Conservation (phyloP, 2,888 invertebrate species). For the Himalopsyche anomala region DNA sequence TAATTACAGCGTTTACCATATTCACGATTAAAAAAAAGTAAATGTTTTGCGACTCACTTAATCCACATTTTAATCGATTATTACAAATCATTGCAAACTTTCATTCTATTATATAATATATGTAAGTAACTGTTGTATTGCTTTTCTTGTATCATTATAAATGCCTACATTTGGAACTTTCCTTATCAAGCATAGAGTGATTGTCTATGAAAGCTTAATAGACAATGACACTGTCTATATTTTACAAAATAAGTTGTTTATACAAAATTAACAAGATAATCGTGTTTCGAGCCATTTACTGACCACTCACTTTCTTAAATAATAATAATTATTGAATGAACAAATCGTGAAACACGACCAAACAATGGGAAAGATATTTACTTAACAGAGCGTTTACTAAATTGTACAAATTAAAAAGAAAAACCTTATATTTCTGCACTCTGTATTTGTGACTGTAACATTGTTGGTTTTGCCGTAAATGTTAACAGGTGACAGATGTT, state of each 20-base stretch:
- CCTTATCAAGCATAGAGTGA: neutral
- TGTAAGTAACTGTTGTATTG: too few relatives aligned
- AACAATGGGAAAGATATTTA: constrained; percentile 5
- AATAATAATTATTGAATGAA: constrained; percentile 5
- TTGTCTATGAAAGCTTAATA: neutral
- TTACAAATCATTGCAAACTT: too few relatives aligned
- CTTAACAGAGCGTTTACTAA: neutral
- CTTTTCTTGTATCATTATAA: neutral
- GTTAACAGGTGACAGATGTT: constrained; percentile 19
- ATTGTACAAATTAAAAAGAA: neutral
- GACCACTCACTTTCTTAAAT: constrained; percentile 22
- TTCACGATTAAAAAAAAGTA: too few relatives aligned
- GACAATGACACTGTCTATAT: neutral
- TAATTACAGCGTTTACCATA: too few relatives aligned
- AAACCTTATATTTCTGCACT: neutral
- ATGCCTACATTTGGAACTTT: neutral
- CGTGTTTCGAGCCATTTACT: neutral
- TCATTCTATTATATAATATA: too few relatives aligned
- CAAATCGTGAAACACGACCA: constrained; percentile 22
- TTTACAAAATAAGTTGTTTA: neutral
- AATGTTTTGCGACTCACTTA: too few relatives aligned
- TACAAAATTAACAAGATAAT: constrained; percentile 24
- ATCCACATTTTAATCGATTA: too few relatives aligned
- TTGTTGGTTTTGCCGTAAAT: constrained; percentile 14
- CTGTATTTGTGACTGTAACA: neutral